Evolutionary conservation across 2,888 invertebrate species (phyloP), one percentile per base, ranked within the genome.

Genomic region (Diadromus collaris): DNA sequence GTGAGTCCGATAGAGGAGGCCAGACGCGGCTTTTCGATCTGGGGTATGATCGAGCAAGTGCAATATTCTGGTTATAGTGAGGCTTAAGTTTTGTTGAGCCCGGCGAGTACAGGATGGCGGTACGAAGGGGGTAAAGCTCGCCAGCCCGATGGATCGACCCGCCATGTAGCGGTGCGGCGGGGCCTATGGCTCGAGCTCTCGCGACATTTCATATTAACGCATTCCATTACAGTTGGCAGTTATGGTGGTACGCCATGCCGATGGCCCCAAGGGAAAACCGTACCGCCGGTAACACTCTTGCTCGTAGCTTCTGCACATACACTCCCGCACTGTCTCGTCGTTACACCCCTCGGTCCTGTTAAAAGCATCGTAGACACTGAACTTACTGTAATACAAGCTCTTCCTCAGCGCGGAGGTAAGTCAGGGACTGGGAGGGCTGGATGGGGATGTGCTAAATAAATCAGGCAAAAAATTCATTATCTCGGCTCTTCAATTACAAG

Each of bases 161-260:
- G 3, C 34, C 46, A 6, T 56, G 41, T 54, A 46, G 48, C 48
- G 67, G 67, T 21, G 27, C 19, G 38, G 48, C 41, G 32, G 58
- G 19, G 34, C 34, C 34, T 34, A 34, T 54, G 63, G 38, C 68
- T 56, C 54, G 24, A 64, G 60, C 60, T 69, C 48, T 64, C 76
- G 76, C 83, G 84, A 84, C 87, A 87, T 88, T 83, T 80, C 78
- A 84, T 88, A 88, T 89, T 89, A 88, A 89, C 86, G 85, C 86
- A 89, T 89, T 89, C 89, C 87, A 89, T 89, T 89, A 89, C 86
- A 83, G 82, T 77, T 78, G 81, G 85, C 84, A 86, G 84, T 85
- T 86, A 85, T 82, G 83, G 83, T 78, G 78, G 73, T 60, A 83
- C 83, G 83, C 83, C 84, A 84, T 85, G 87, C 86, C 85, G 87